Evolutionary conservation across 1,140 invertebrate genomes (phyloP), one percentile per base, ranked within the genome.

Genomic region (Pogonomyrmex californicus): DNA sequence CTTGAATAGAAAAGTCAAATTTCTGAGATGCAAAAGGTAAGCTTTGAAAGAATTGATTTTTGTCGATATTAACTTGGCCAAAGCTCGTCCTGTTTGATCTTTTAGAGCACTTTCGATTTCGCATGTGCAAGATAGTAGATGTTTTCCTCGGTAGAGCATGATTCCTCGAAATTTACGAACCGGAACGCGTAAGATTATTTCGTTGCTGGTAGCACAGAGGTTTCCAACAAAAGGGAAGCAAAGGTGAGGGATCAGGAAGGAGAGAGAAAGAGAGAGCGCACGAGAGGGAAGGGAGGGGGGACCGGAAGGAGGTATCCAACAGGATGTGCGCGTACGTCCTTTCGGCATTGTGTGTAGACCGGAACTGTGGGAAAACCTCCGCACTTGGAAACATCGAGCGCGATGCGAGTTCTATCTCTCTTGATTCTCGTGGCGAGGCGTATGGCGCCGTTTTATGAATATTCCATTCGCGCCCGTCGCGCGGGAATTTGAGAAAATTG

Each of bases 361-460:
- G 93, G 92, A 93, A 93, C 90, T 93, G 92, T 93, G 93, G 92
- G 92, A 93, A 93, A 93, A 91, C 88, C 87, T 90, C 85, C 88
- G 92, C 86, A 92, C 86, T 91, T 75, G 79, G 65, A 51, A 54
- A 68, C 65, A 47, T 9, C 23, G 23, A 14, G 33, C 41, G 47
- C 65, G 78, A 71, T 41, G 65, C 41, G 10, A 68, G 30, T 12
- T 5, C n/a, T 23, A 23, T 49, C 73, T 58, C 41, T 60, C 66
- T 47, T 10, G 38, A 44, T 7, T 44, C 36, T 70, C 36, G 38
- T n/a, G 10, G 23, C 23, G 23, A 23, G 23, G 23, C n/a, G n/a
- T 17, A 14, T 41, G 41, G 83, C 71, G 82, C 60, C 38, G 44
- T 83, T 88, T 88, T 85, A 90, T 86, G 78, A 87, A 91, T 91